These are phyloP conservation scores for Trichonephila clavipes DNA, from an alignment of 1,140 invertebrate species.

Conservation along the genomic window DNA sequence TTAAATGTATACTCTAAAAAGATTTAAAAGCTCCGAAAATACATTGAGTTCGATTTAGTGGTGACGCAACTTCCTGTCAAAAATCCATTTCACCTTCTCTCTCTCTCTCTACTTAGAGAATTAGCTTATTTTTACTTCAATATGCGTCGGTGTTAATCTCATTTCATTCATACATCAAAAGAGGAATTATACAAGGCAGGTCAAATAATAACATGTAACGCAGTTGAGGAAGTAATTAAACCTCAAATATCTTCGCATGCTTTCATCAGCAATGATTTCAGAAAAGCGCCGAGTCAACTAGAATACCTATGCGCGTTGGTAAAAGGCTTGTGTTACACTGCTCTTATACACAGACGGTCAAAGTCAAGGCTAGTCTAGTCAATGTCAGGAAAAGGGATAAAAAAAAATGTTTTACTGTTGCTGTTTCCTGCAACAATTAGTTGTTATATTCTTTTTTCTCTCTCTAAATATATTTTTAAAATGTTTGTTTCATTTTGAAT, in stretches of 20 bases:
- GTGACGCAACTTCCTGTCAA: neutral
- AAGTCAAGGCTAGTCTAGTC: constrained; percentile 56
- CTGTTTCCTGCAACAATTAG: constrained; percentile 2
- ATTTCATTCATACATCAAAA: neutral
- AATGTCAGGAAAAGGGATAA: neutral
- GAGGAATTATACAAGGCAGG: neutral
- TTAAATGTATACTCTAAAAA: too few relatives aligned
- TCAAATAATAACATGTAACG: neutral
- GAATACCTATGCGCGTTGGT: neutral
- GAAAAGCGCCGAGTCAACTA: neutral
- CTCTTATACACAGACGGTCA: constrained; percentile 43
- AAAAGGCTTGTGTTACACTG: neutral
- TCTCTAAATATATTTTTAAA: too few relatives aligned
- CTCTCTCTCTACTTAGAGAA: too few relatives aligned
- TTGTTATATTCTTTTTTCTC: neutral
- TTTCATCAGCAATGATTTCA: neutral
- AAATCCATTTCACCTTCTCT: neutral
- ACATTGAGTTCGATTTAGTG: neutral
- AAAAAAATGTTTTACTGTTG: neutral
- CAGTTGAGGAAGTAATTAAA: constrained; percentile 30
- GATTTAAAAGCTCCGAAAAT: too few relatives aligned
- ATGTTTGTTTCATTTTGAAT: too few relatives aligned
- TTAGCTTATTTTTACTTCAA: neutral
- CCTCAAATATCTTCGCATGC: neutral
- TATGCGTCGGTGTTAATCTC: neutral